Evolutionary conservation across 2,113 vertebrate genomes (phyloP).

Genomic region (Heloderma charlesbogerti): DNA sequence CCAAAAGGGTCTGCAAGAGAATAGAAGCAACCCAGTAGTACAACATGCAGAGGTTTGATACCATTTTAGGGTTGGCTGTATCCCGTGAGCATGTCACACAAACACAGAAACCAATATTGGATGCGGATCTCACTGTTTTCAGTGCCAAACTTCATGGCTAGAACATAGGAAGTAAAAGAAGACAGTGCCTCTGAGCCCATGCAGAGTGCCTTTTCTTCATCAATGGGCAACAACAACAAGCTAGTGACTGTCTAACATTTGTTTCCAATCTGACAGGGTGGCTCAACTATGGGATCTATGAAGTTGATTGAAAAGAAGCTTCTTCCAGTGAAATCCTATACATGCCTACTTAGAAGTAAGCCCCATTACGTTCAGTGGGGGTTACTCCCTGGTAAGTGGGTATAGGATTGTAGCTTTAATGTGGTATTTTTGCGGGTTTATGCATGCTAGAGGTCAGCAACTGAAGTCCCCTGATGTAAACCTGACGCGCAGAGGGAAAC

Average conservation of each 20-base stretch:
- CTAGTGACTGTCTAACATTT: not conserved
- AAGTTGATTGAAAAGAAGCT: not conserved
- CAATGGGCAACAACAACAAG: not conserved
- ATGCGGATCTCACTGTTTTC: not conserved
- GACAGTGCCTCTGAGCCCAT: not conserved
- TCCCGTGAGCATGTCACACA: not conserved
- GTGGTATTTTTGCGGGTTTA: not conserved
- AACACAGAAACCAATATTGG: not conserved
- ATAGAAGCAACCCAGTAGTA: not conserved
- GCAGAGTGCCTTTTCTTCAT: not conserved
- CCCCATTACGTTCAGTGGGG: not conserved
- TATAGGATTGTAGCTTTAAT: not conserved
- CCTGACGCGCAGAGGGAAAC: too few relatives aligned
- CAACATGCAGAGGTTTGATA: fast-evolving
- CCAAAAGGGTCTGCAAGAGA: conserved; percentile 67
- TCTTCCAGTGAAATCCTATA: too few relatives aligned
- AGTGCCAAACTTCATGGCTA: not conserved
- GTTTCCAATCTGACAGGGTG: not conserved
- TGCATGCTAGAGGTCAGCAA: not conserved
- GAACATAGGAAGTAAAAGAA: not conserved
- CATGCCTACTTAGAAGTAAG: not conserved
- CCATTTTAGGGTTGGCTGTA: not conserved
- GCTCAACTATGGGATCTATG: too few relatives aligned
- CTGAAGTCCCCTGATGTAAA: not conserved
- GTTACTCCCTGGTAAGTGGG: too few relatives aligned